phyloP scores from a whole-genome alignment of 2,888 invertebrate genomes.

The Melinaea marsaeus region DNA sequence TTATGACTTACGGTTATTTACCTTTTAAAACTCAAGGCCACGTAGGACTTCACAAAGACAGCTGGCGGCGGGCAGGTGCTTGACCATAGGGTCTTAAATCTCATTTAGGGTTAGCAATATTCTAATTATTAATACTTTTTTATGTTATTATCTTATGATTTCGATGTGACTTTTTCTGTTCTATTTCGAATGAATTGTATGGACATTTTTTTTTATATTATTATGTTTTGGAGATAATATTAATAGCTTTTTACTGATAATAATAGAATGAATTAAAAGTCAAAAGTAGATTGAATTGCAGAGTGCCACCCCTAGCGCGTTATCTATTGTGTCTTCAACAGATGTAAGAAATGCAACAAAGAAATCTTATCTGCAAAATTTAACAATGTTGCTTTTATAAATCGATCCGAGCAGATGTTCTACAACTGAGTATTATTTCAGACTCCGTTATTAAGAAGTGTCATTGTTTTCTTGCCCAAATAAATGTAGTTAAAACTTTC shows the following conservation, averaged over 20 bases:
- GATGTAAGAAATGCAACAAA: constrained; percentile 32
- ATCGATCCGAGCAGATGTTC: constrained; percentile 32
- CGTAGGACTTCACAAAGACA: constrained; percentile 17
- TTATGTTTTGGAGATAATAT: no score
- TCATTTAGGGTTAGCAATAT: background rate
- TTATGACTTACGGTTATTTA: constrained; percentile 26
- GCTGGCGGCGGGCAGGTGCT: constrained; percentile 20
- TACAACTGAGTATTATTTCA: constrained; percentile 9
- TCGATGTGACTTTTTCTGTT: background rate
- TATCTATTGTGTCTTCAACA: constrained; percentile 23
- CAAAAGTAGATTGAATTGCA: constrained; percentile 12
- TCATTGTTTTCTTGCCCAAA: no score
- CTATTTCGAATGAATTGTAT: no score
- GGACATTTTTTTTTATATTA: no score
- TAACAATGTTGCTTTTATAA: constrained; percentile 41
- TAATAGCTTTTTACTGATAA: no score
- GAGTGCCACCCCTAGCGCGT: constrained; percentile 22
- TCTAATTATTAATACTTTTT: background rate
- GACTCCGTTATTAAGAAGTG: no score
- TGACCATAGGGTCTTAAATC: constrained; percentile 9
- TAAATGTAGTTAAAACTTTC: no score
- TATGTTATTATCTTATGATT: background rate
- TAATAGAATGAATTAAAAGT: background rate
- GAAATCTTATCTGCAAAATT: constrained; percentile 45
- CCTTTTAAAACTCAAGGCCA: constrained; percentile 19